phyloP scores from a whole-genome alignment of 53 echinoderm and acorn worm genomes.

The Glandiceps talaboti region DNA sequence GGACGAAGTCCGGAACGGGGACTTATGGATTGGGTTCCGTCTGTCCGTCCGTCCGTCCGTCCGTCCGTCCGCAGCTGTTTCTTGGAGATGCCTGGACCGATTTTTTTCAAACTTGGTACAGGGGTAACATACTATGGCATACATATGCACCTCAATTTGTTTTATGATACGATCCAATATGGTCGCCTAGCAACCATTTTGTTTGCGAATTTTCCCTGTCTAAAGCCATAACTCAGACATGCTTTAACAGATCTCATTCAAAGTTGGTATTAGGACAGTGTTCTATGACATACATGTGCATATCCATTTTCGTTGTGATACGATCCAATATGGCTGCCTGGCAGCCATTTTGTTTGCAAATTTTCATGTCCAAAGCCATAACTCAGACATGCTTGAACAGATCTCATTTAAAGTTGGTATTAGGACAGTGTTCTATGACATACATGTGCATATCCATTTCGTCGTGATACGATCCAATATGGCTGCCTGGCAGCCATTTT shows the following conservation, averaged over 20 bases:
- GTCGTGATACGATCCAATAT: not conserved
- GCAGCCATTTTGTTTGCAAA: not conserved
- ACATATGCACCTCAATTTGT: not conserved
- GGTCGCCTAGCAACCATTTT: not conserved
- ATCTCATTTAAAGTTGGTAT: not conserved
- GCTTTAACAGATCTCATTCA: not conserved
- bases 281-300: not conserved
- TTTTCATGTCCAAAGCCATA: not conserved
- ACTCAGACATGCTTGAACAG: not conserved
- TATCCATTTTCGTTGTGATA: not conserved
- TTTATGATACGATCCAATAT: not conserved
- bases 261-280: not conserved
- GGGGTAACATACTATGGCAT: not conserved
- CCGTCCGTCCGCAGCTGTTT: too few relatives aligned
- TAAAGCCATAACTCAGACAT: not conserved
- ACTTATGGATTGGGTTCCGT: too few relatives aligned
- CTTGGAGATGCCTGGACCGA: not conserved
- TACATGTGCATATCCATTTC: not conserved
- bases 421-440: not conserved
- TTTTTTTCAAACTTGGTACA: not conserved
- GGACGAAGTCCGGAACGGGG: too few relatives aligned
- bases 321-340: not conserved
- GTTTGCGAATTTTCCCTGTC: not conserved
- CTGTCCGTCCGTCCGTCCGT: too few relatives aligned
- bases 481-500: not conserved